phyloP scores from a whole-genome alignment of 2,888 invertebrate genomes.

The Lochmaea crataegi region DNA sequence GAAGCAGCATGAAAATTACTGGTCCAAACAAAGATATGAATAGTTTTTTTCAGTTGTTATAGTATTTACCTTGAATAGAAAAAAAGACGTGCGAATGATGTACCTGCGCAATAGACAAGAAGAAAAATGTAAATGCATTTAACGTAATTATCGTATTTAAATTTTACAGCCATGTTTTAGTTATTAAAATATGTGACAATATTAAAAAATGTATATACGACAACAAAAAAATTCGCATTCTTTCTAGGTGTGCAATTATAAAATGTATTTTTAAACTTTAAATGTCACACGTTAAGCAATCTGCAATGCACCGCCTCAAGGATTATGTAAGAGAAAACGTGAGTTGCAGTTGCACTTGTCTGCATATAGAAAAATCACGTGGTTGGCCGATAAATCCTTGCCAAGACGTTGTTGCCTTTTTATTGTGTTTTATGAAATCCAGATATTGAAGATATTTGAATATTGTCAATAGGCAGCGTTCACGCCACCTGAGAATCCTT shows the following conservation, averaged over 20 bases:
- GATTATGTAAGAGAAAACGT: slow-evolving; percentile 55
- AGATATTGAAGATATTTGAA: background rate
- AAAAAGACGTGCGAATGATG: slow-evolving; percentile 3
- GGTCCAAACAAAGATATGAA: no score
- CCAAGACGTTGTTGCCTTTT: background rate
- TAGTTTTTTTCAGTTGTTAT: no score
- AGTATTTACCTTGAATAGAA: background rate
- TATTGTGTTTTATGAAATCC: background rate
- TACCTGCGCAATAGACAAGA: slow-evolving; percentile 12
- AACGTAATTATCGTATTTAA: slow-evolving; percentile 35
- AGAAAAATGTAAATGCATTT: slow-evolving; percentile 22
- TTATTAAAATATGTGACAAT: slow-evolving; percentile 40
- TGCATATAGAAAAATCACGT: slow-evolving; percentile 40
- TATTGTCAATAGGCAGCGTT: background rate
- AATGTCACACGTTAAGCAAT: slow-evolving; percentile 57
- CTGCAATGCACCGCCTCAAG: slow-evolving; percentile 36
- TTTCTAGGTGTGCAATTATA: slow-evolving; percentile 34
- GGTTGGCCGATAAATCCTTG: slow-evolving; percentile 31
- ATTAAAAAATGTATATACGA: slow-evolving; percentile 35
- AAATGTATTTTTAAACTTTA: slow-evolving; percentile 48
- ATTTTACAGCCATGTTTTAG: slow-evolving; percentile 32
- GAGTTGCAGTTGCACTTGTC: slow-evolving; percentile 50
- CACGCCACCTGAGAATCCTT: no score
- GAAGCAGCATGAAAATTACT: no score
- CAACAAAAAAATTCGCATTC: slow-evolving; percentile 39